A percentile compares a stretch with the other conserved stretches of the same genome.
phyloP scores from a whole-genome alignment of 2,888 invertebrate genomes.

The Lasioglossum villosulum region DNA sequence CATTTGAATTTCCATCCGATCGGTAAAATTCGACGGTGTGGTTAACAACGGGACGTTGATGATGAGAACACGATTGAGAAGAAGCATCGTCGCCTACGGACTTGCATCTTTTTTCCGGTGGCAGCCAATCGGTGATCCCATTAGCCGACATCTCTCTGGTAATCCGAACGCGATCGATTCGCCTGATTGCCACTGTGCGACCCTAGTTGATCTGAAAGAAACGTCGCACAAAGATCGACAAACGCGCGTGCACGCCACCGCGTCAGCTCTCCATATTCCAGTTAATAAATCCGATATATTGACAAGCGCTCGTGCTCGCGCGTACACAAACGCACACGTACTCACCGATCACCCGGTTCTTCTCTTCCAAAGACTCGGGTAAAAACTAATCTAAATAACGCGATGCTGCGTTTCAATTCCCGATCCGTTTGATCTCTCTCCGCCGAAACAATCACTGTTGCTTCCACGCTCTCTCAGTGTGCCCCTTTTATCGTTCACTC shows the following conservation, averaged over 20 bases:
- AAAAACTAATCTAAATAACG: conserved; percentile 53
- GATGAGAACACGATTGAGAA: not conserved
- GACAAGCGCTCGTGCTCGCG: not conserved
- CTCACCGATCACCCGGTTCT: not conserved
- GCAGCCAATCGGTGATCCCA: not conserved
- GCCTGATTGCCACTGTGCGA: not conserved
- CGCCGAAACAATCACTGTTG: conserved; percentile 38
- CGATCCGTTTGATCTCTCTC: conserved; percentile 39
- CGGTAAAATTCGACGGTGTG: not conserved
- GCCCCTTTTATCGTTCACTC: not conserved
- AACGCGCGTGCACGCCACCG: not conserved
- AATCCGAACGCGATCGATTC: not conserved
- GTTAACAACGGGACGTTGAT: not conserved
- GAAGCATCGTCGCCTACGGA: not conserved
- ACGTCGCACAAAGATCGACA: conserved; percentile 1
- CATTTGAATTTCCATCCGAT: not conserved
- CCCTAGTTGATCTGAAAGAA: not conserved
- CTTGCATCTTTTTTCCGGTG: not conserved
- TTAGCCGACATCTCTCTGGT: not conserved
- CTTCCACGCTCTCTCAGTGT: not conserved
- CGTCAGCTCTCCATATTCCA: conserved; percentile 2
- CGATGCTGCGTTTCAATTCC: conserved; percentile 53
- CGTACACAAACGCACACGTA: not conserved
- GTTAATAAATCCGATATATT: conserved; percentile 25
- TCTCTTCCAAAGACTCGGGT: not conserved